phyloP scores from a whole-genome alignment of 2,888 invertebrate genomes.

The Lithosia quadra region DNA sequence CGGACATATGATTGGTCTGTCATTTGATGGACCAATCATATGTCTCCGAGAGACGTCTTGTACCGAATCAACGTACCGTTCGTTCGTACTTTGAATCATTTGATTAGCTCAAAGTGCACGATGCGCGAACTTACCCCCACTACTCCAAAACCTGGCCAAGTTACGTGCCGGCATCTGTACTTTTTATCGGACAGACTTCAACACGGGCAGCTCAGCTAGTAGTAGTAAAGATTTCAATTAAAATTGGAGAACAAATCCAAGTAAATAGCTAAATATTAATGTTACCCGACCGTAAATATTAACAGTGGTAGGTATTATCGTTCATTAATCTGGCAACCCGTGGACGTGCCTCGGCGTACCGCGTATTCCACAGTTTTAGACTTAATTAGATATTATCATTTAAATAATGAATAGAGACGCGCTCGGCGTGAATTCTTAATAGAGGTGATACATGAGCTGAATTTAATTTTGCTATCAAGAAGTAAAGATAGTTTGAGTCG shows the following conservation, averaged over 20 bases:
- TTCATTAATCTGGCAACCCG: constrained; percentile 23
- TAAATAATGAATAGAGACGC: constrained; percentile 47
- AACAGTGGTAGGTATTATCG: constrained; percentile 17
- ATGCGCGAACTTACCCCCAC: too few relatives aligned
- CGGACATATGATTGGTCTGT: too few relatives aligned
- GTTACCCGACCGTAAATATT: constrained; percentile 7
- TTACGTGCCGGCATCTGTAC: too few relatives aligned
- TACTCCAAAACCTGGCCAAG: too few relatives aligned
- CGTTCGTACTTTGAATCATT: too few relatives aligned
- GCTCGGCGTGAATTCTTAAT: constrained; percentile 46
- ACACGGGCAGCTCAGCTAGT: too few relatives aligned
- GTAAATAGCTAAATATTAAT: neutral
- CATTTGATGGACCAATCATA: too few relatives aligned
- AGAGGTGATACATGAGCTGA: constrained; percentile 35
- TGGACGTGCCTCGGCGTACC: constrained; percentile 53
- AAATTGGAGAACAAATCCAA: neutral
- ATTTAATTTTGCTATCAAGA: constrained; percentile 43
- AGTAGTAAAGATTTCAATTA: too few relatives aligned
- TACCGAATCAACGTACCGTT: too few relatives aligned
- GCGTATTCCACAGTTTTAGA: constrained; percentile 49
- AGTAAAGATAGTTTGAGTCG: constrained; percentile 18
- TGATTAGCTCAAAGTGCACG: too few relatives aligned
- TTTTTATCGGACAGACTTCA: too few relatives aligned
- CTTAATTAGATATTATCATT: constrained; percentile 60
- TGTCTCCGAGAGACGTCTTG: too few relatives aligned